Base-by-base conservation (phyloP, 2,888 invertebrate species). In the Tenodera sinensis region DNA sequence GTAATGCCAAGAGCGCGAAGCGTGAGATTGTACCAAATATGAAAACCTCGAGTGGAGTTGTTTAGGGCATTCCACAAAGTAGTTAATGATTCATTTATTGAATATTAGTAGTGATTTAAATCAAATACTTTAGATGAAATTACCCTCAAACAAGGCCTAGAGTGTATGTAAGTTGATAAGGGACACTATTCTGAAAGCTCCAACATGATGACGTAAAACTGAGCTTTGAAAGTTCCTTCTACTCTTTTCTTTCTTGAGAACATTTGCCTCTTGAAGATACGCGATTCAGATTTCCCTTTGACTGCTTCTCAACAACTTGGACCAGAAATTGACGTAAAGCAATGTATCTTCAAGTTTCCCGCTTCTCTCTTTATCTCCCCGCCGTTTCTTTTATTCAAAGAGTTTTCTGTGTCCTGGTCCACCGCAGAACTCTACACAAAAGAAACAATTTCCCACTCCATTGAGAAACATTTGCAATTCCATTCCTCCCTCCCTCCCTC, bases 381-480 rank as follows among this genome's bases (percentile, higher is more conserved):
- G 25, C 54, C 54, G 54, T 25, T 71, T 71, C 54, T 71, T 71
- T 71, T 71, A 71, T 71, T 71, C 54, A 71, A 71, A 71, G 54
- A 71, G 54, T 71, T 71, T 71, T 71, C 20, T 71, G 54, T 25
- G 54, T 71, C 54, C 20, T 71, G 54, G 54, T 71, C 54, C 54
- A 71, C 83, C 20, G 83, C 28, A 83, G 30, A 83, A n/a, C 8
- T 9, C 34, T 7, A 20, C 25, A 85, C 89, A 89, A 89, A 89
- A 82, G 85, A 27, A 89, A 47, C 83, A n/a, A 83, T 89, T 85
- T 85, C 83, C 85, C 89, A 83, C 83, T 85, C 89, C 83, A 89
- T 85, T 85, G 89, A 85, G 47, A 25, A 83, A 47, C 89, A 89
- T 89, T 89, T 89, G 89, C 89, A 89, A 89, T 89, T 89, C 89